Base-by-base conservation (phyloP, 2,113 vertebrate genomes). In the Spea multiplicata region DNA sequence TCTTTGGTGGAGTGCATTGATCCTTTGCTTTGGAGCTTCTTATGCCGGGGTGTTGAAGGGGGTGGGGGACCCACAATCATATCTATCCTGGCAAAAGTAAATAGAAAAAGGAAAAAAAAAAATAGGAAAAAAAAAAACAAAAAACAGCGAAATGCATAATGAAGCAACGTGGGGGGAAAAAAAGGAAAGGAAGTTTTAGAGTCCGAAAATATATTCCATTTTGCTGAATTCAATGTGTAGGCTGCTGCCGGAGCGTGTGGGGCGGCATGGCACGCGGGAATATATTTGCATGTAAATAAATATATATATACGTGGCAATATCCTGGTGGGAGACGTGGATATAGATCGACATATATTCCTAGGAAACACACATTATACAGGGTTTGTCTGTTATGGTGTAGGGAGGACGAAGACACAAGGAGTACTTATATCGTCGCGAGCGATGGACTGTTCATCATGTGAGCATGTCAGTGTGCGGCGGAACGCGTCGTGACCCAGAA, bases 1-100 rank as follows among this genome's bases (percentile, higher is more conserved):
- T 92, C 91, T 93, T 92, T 89, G 83, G 91, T 87, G 87, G 90
- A 91, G 87, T 87, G 89, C 86, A 91, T 83, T 86, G 91, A 88
- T 92, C 92, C 93, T 91, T 93, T 94, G 91, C 86, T 91, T 89
- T 93, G 89, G 89, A 94, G 95, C 97, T 97, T 98, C 96, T 96
- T 99, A 95, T 96, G 96, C 90, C 97, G 96, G 93, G 97, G 97
- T 94, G 97, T 98, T 94, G 97, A 96, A 91, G 95, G 95, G 95
- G 94, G 88, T 87, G 96, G 96, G 89, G 96, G 94, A 83, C 97
- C 96, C 92, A 99, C 94, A 97, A 99, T 96, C 95, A 99, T 94
- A 95, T 99, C 97, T 98, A 98, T 93, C 97, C 97, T 99, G 97
- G 96, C 95, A 88, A 95, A 59, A 91, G 94, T 88, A 94, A 93